These are phyloP conservation scores for Colius striatus DNA, from an alignment of 2,113 vertebrate species.

Conservation along the genomic window DNA sequence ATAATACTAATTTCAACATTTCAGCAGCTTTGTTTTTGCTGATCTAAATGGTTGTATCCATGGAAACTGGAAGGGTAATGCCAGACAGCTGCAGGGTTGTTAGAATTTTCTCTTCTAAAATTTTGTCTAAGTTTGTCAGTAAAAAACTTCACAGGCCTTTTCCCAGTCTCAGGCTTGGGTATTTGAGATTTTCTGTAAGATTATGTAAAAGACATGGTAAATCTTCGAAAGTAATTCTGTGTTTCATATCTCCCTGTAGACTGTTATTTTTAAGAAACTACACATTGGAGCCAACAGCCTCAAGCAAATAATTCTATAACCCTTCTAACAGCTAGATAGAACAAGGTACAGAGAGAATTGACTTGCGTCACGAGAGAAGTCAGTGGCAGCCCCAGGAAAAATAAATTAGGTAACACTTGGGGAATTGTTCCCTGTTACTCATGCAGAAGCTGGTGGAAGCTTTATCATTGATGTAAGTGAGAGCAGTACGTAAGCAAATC, in stretches of 20 bases:
- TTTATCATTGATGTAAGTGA: not conserved
- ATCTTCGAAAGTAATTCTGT: not conserved
- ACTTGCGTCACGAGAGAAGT: not conserved
- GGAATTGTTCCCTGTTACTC: not conserved
- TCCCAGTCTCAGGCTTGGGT: not conserved
- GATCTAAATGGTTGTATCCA: conserved; percentile 50
- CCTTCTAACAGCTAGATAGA: not conserved
- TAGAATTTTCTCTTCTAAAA: conserved; percentile 1
- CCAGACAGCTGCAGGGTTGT: conserved; percentile 3
- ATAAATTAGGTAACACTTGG: not conserved
- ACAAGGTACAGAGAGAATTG: not conserved
- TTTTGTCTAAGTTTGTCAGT: not conserved
- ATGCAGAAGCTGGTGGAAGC: not conserved
- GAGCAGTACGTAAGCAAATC: not conserved
- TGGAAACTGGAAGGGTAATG: conserved; percentile 57
- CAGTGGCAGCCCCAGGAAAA: not conserved
- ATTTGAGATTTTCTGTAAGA: not conserved
- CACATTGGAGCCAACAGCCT: not conserved
- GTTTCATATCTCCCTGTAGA: not conserved
- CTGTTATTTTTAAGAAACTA: not conserved
- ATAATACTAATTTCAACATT: conserved; percentile 27
- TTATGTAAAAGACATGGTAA: not conserved
- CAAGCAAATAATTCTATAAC: not conserved
- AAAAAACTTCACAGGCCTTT: not conserved
- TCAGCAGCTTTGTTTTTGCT: conserved; percentile 22